A percentile compares a stretch with the other conserved stretches of the same genome.
Conservation (phyloP, 2,888 invertebrate genomes). For the Limulus polyphemus region DNA sequence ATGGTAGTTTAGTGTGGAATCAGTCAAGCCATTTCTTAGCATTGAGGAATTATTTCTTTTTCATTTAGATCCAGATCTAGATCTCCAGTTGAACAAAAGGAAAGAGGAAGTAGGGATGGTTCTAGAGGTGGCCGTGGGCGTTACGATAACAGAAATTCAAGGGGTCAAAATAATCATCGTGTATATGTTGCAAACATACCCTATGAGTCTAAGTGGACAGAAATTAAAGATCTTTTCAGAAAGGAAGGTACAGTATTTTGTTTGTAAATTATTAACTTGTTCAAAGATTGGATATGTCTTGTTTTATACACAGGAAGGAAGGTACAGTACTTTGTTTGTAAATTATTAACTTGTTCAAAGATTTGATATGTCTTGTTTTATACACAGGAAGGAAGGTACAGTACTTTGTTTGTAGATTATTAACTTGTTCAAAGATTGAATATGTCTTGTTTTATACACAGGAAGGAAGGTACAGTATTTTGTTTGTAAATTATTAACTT, state of each 20-base stretch:
- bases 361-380: no score
- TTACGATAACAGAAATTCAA: constrained; percentile 18
- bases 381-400: no score
- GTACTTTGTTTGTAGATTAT: no score
- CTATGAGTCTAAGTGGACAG: constrained; percentile 71
- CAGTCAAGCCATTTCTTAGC: neutral
- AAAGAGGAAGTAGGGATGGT: constrained; percentile 11
- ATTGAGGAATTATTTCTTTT: neutral
- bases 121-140: constrained; percentile 16
- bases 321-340: no score
- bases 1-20: neutral
- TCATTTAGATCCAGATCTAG: constrained; percentile 14
- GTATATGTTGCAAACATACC: constrained; percentile 90
- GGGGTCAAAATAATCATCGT: constrained; percentile 39
- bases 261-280: no score
- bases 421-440: no score
- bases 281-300: no score
- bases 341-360: no score
- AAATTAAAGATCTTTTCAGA: constrained; percentile 86
- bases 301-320: no score
- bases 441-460: no score
- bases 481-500: no score
- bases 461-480: no score
- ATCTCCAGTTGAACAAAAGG: constrained; percentile 17
- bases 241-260: constrained; percentile 45